These are phyloP conservation scores for Kryptolebias marmoratus DNA, from an alignment of 2,113 vertebrate species.

Conservation along the genomic window DNA sequence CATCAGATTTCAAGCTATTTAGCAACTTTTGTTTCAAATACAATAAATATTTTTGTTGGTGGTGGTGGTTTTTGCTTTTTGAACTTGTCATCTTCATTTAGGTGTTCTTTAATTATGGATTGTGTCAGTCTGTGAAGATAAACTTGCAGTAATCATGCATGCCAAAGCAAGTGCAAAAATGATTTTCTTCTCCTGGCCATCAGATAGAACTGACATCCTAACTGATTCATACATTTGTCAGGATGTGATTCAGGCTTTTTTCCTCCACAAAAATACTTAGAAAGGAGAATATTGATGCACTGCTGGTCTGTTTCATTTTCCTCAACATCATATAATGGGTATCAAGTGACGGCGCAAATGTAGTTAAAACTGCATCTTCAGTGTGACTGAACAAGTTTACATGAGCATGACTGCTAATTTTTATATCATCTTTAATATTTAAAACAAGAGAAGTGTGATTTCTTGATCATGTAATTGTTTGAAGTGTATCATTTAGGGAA, in stretches of 20 bases:
- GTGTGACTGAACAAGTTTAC: not conserved
- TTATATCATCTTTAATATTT: slow-evolving; percentile 19
- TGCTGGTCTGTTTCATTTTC: no score
- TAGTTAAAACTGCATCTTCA: no score
- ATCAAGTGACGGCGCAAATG: not conserved
- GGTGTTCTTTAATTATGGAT: no score
- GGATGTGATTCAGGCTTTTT: not conserved
- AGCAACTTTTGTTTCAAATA: no score
- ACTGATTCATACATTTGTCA: not conserved
- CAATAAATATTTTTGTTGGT: no score
- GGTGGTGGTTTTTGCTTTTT: no score
- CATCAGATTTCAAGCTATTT: no score
- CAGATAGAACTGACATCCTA: not conserved
- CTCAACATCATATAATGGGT: no score
- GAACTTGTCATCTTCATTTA: no score
- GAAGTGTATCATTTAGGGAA: slow-evolving; percentile 4
- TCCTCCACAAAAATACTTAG: not conserved
- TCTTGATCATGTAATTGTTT: slow-evolving; percentile 17
- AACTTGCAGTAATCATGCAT: not conserved
- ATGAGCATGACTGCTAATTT: not conserved
- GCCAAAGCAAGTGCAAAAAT: not conserved
- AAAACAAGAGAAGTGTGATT: slow-evolving; percentile 2
- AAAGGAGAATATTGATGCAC: not conserved
- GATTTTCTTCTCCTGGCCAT: not conserved
- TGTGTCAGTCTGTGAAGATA: no score